Base-by-base conservation (phyloP, 2,888 invertebrate genomes). In the Monoplex corrugatus region DNA sequence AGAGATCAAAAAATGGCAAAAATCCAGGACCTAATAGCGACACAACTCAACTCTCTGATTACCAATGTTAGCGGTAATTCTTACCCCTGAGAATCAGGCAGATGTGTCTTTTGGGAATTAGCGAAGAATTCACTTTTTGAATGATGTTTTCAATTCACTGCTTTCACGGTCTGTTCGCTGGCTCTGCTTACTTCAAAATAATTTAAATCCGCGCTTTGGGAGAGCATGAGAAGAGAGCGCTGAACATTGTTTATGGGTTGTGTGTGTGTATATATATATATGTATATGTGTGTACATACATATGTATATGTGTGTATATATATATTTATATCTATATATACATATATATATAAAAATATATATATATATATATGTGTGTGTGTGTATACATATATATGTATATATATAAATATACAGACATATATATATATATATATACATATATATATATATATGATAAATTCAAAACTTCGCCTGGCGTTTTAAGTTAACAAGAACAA, bases 291-390 rank as follows among this genome's bases (percentile, higher is more conserved):
- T 87, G 45, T 89, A 80, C 87, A 72, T 78, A 75, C 87, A 28
- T 78, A 80, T 87, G 87, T 89, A 80, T 87, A 43, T 50, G 57
- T 89, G 87, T 87, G 86, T 57, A 50, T 86, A 44, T 87, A 40
- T 87, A 28, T 75, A 28, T 35, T 8, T 75, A 28, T n/a, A 35
- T 80, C 3, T 80, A 38, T 80, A 28, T 75, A 28, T 35, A 28
- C 28, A 28, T 75, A 28, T 75, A 28, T 75, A 28, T 75, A 28
- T 75, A 28, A 8, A 28, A 16, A 8, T 75, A 28, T 75, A 28
- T 75, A 28, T 35, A 28, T 75, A 6, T 75, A 28, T 75, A 6
- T 75, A 35, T 78, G 23, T 63, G 63, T 63, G 23, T 63, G 63
- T 63, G 23, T 63, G 63, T 63, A 8, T 63, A 3, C 23, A 3